Base-by-base conservation (phyloP, 1,140 invertebrate species). In the Zaprionus gabonicus region DNA sequence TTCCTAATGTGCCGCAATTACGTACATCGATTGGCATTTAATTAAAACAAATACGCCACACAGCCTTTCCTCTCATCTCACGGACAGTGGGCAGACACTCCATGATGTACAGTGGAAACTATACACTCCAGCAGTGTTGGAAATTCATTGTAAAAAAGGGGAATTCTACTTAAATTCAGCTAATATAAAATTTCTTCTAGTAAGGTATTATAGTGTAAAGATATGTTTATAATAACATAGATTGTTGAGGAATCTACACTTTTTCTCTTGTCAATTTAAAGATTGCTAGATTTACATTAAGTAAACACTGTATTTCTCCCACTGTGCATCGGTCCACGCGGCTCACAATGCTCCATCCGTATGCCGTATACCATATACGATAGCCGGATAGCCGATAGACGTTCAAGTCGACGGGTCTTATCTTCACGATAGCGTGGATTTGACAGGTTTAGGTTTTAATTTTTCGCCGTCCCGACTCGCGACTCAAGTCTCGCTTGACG, bases 371-470 rank as follows among this genome's bases (percentile, higher is more conserved):
- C 63, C 64, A 73, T 56, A 73, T 67, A 60, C 36, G 71, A 68
- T 62, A 69, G 41, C 36, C 70, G 63, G 71, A 68, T 62, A 69
- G 34, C 27, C 70, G 63, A 67, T 72, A 72, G 70, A 59, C 56
- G 70, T 44, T 41, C 13, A 57, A 73, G 58, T 70, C 49, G 68
- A 63, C 71, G 66, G 38, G 49, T 56, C 69, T 87, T 88, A 86
- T 86, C 84, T 88, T 53, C 38, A 70, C 68, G 82, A 79, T 85
- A 82, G 71, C 81, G 65, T 58, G 63, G 77, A 86, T 80, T 87
- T 88, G 84, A 88, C 83, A 87, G 81, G 82, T 81, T 84, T 84
- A 81, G 81, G 82, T 78, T 84, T 83, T 77, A 57, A 81, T 83
- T 78, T 77, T 82, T 80, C 64, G 36, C 72, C 76, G 53, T 65